A percentile compares a stretch with the other conserved stretches of the same genome.
These are phyloP conservation scores for Anomalospiza imberbis DNA, from an alignment of 2,797 vertebrate species.

Conservation along the genomic window DNA sequence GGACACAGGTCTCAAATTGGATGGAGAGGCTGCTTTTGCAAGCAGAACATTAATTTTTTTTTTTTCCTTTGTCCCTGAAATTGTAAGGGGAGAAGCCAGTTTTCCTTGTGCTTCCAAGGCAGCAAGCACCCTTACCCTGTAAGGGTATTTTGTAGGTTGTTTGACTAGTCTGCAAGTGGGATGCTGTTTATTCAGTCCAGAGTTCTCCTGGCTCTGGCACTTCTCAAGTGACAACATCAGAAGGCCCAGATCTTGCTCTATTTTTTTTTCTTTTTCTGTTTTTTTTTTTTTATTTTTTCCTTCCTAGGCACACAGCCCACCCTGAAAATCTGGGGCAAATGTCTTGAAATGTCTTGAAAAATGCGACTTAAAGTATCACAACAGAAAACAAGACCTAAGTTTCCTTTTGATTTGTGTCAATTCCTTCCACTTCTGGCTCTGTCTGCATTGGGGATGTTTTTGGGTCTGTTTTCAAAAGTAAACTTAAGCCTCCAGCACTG, in stretches of 20 bases:
- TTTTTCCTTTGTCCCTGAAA: neutral
- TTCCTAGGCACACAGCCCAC: neutral
- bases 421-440: slow-evolving; percentile 23
- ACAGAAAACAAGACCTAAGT: neutral
- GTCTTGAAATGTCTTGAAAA: slow-evolving; percentile 12
- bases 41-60: neutral
- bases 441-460: neutral
- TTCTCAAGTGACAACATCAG: slow-evolving; percentile 41
- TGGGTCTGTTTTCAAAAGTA: slow-evolving; percentile 38
- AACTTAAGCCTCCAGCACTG: neutral
- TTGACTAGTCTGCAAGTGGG: slow-evolving; percentile 4
- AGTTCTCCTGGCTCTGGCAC: slow-evolving; percentile 41
- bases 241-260: neutral
- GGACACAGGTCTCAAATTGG: neutral
- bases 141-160: neutral
- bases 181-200: slow-evolving; percentile 2
- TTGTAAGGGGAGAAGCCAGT: neutral
- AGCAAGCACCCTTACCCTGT: neutral
- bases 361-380: neutral
- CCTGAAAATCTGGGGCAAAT: neutral
- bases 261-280: neutral
- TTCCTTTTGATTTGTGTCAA: slow-evolving; percentile 41
- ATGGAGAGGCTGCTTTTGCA: neutral
- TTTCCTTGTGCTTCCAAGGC: neutral
- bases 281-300: neutral